A percentile compares a stretch with the other conserved stretches of the same genome.
These are phyloP conservation scores for Elmis aenea DNA, from an alignment of 2,888 invertebrate genomes.

Conservation along the genomic window DNA sequence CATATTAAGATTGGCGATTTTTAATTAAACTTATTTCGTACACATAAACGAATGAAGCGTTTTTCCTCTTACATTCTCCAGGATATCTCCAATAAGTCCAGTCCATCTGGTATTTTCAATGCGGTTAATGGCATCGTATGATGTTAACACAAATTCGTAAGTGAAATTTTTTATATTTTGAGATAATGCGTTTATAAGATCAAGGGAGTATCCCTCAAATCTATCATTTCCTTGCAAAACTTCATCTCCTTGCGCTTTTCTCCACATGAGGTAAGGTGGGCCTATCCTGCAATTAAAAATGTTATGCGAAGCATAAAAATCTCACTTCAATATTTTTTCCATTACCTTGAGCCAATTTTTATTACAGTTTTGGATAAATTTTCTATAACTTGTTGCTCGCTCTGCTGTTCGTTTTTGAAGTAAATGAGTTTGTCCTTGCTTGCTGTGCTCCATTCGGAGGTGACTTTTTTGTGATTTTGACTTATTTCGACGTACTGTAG, in stretches of 20 bases:
- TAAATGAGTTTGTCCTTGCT: conserved; percentile 4
- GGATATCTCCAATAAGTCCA: conserved; percentile 67
- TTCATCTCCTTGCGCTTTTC: conserved; percentile 51
- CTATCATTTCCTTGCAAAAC: conserved; percentile 65
- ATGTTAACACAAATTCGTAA: conserved; percentile 66
- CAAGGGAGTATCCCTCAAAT: conserved; percentile 86
- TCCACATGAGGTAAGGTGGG: conserved; percentile 64
- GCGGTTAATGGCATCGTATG: conserved; percentile 68
- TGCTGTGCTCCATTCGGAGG: neutral
- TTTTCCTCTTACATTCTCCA: conserved; percentile 63
- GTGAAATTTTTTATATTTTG: conserved; percentile 50
- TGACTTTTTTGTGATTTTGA: neutral
- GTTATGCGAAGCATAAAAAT: neutral
- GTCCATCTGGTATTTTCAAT: conserved; percentile 72
- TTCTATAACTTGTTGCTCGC: neutral
- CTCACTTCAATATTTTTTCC: neutral
- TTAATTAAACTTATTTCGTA: neutral
- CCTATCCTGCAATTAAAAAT: conserved; percentile 56
- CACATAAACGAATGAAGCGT: neutral
- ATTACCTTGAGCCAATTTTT: neutral
- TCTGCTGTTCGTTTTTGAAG: neutral
- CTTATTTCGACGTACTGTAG: neutral
- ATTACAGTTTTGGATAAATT: neutral
- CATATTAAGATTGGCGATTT: neutral
- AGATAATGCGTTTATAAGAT: conserved; percentile 79